These are phyloP conservation scores for Chlorops oryzae DNA, from an alignment of 1,140 invertebrate species.

Conservation along the genomic window DNA sequence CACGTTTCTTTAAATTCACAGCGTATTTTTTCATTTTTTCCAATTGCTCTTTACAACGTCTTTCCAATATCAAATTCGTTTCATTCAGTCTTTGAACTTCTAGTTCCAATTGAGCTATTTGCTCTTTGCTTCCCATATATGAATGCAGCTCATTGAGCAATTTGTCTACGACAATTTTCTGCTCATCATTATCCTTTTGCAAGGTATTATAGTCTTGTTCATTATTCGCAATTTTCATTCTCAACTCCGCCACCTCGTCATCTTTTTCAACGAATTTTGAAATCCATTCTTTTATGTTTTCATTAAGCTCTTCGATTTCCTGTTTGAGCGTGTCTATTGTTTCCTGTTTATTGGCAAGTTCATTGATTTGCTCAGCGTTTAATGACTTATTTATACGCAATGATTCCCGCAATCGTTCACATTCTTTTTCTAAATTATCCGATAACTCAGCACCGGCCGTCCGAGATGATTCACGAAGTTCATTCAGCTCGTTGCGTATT, in stretches of 20 bases:
- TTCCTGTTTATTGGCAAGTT: constrained; percentile 31
- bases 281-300: constrained; percentile 29
- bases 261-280: constrained; percentile 33
- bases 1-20: constrained; percentile 67
- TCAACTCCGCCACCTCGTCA: constrained; percentile 27
- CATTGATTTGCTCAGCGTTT: constrained; percentile 30
- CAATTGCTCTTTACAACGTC: constrained; percentile 47
- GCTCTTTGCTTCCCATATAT: neutral
- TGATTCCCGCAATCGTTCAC: constrained; percentile 14
- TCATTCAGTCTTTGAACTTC: constrained; percentile 15
- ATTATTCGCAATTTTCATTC: constrained; percentile 28
- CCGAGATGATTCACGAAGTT: constrained; percentile 22
- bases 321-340: constrained; percentile 39
- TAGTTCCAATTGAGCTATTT: constrained; percentile 8
- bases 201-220: constrained; percentile 53
- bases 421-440: constrained; percentile 12
- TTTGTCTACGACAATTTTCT: constrained; percentile 45
- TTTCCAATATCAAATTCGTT: constrained; percentile 42
- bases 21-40: constrained; percentile 74
- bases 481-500: constrained; percentile 48
- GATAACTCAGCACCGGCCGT: constrained; percentile 4
- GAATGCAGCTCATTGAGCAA: constrained; percentile 16
- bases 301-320: constrained; percentile 31
- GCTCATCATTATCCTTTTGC: constrained; percentile 43
- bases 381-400: constrained; percentile 27